These are phyloP conservation scores for Scaptomyza graminum DNA, from an alignment of 1,140 invertebrate genomes.

Conservation along the genomic window DNA sequence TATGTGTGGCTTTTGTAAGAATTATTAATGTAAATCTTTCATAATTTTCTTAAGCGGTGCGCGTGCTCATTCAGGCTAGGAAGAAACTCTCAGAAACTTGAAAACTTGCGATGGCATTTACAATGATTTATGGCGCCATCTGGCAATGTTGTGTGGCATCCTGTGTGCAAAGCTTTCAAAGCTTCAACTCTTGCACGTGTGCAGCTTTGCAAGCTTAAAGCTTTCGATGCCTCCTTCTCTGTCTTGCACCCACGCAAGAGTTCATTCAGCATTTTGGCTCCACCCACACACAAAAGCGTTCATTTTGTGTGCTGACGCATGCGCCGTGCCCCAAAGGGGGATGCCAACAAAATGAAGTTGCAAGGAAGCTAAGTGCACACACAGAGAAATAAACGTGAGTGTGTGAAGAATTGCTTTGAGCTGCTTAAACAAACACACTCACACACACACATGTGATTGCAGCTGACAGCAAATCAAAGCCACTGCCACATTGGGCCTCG, in stretches of 20 bases:
- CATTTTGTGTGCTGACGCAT: slow-evolving; percentile 67
- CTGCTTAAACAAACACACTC: slow-evolving; percentile 8
- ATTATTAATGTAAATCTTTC: slow-evolving; percentile 82
- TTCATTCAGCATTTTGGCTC: slow-evolving; percentile 67
- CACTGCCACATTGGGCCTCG: slow-evolving; percentile 25
- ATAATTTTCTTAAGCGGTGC: slow-evolving; percentile 80
- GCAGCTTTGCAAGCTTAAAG: slow-evolving; percentile 43
- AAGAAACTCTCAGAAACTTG: not conserved
- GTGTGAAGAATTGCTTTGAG: slow-evolving; percentile 14
- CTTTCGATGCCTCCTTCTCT: slow-evolving; percentile 25
- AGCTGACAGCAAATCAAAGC: slow-evolving; percentile 54
- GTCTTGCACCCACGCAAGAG: not conserved
- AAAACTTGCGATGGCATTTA: slow-evolving; percentile 21
- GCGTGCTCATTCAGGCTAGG: slow-evolving; percentile 57
- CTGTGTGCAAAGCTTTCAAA: slow-evolving; percentile 36
- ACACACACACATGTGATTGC: slow-evolving; percentile 23
- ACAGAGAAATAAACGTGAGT: not conserved
- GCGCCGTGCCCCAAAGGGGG: slow-evolving; percentile 57
- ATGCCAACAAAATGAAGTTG: slow-evolving; percentile 79
- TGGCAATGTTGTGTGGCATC: slow-evolving; percentile 60
- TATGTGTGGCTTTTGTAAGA: slow-evolving; percentile 82
- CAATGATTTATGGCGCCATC: slow-evolving; percentile 58
- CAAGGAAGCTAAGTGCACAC: slow-evolving; percentile 45
- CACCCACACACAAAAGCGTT: slow-evolving; percentile 70
- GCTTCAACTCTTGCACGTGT: slow-evolving; percentile 33